Evolutionary conservation across 2,113 vertebrate species (phyloP), one percentile per base, ranked within the genome.

Genomic region (Ptyas mucosa): DNA sequence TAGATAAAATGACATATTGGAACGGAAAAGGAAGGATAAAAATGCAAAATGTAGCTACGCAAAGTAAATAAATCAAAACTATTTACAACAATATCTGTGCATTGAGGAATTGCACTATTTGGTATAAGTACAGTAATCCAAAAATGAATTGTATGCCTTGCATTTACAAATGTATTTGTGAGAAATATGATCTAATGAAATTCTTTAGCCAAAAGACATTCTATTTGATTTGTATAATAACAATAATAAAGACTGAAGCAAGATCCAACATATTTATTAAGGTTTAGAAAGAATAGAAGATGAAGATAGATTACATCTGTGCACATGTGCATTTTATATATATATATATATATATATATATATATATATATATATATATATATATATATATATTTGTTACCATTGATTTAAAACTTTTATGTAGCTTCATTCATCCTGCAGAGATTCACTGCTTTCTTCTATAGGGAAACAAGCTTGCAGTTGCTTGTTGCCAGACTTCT

Each of bases 221-320:
- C 23, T 52, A 14, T 34, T 57, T 15, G 29, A 69, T 69, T 69
- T 69, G 64, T 69, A 69, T 26, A 86, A 91, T 64, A 39, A 53
- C 49, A 90, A 34, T 69, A 69, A 85, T 1, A 2, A 12, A 14
- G 10, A 1, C 0, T 39, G 54, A 18, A 53, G 5, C 14, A 24
- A 92, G 64, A 34, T 20, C 85, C 23, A 69, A 1, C 29, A 18
- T 81, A 89, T 96, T 97, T 95, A 96, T 95, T 95, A 85, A 92
- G 29, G 9, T 0, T 1, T 61, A 3, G 91, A 34, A 95, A 91
- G 61, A 3, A 3, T 52, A 20, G 7, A 52, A 21, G 87, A 88
- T 52, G 15, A 88, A 54, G 53, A 88, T 0, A 6, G 26, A 5
- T 51, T 8, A 23, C 1, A 5, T 23, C 39, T 26, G 15, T 58